Percentiles rank a stretch among this genome's conserved stretches.
Conservation (phyloP, 2,888 invertebrate species). For the Nysson spinosus region DNA sequence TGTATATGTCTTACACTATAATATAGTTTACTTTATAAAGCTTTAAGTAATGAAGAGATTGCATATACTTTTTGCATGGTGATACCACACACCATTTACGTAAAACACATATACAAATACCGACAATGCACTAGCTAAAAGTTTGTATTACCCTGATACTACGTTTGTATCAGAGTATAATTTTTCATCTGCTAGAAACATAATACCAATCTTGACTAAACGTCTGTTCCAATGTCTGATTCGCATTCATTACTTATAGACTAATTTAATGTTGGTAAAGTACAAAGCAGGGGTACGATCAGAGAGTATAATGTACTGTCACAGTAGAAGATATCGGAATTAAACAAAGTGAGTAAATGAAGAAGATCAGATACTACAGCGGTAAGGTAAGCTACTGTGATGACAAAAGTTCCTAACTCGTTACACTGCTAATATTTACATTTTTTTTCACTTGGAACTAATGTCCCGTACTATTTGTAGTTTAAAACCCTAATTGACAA, state of each 20-base stretch:
- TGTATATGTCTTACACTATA: slow-evolving; percentile 50
- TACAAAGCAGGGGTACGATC: slow-evolving; percentile 29
- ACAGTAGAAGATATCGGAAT: slow-evolving; percentile 1
- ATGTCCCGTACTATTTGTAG: slow-evolving; percentile 5
- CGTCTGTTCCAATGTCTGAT: neutral
- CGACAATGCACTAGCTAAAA: slow-evolving; percentile 26
- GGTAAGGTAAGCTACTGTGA: slow-evolving; percentile 1
- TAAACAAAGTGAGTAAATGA: too few relatives aligned
- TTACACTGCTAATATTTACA: slow-evolving; percentile 29
- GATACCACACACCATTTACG: slow-evolving; percentile 13
- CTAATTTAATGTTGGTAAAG: slow-evolving; percentile 27
- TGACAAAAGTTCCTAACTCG: slow-evolving; percentile 5
- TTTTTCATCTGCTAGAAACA: slow-evolving; percentile 8
- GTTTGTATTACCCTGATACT: too few relatives aligned
- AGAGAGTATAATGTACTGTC: slow-evolving; percentile 18
- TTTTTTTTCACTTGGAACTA: slow-evolving; percentile 12
- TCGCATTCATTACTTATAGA: slow-evolving; percentile 34
- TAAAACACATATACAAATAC: slow-evolving; percentile 25
- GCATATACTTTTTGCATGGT: slow-evolving; percentile 20
- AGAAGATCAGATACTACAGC: too few relatives aligned
- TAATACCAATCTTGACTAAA: neutral
- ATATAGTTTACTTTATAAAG: slow-evolving; percentile 53
- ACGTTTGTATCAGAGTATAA: too few relatives aligned
- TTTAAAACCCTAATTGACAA: slow-evolving; percentile 37
- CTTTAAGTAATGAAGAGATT: slow-evolving; percentile 38